Evolutionary conservation across 2,888 invertebrate genomes (phyloP).

Genomic region (Volucella inanis): DNA sequence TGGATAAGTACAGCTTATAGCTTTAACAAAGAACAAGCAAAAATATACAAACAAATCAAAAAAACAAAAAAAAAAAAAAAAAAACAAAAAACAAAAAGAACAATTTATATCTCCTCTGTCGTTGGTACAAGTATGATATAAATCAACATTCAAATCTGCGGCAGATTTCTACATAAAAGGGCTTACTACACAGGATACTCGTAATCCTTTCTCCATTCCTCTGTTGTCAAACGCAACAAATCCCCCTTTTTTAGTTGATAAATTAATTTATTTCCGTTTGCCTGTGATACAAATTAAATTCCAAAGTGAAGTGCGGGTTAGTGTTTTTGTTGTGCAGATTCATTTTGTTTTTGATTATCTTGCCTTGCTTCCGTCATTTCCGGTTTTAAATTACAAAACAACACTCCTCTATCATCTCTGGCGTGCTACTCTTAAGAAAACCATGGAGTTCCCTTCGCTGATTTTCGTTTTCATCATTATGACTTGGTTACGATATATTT

Average conservation of each 20-base stretch:
- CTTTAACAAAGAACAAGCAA: slow-evolving; percentile 31
- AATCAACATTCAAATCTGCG: slow-evolving; percentile 49
- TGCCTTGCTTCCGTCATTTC: slow-evolving; percentile 24
- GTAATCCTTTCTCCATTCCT: slow-evolving; percentile 18
- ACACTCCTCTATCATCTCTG: background rate
- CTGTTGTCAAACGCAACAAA: slow-evolving; percentile 59
- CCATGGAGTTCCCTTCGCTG: slow-evolving; percentile 75
- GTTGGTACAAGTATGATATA: slow-evolving; percentile 30
- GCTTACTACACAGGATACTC: slow-evolving; percentile 4
- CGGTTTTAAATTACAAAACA: slow-evolving; percentile 37
- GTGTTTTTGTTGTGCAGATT: background rate
- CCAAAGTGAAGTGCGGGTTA: slow-evolving; percentile 27
- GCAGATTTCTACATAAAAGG: slow-evolving; percentile 47
- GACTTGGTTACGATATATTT: slow-evolving; percentile 78
- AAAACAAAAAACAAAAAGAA: slow-evolving; percentile 18
- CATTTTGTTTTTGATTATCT: slow-evolving; percentile 1
- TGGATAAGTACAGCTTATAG: slow-evolving; percentile 53
- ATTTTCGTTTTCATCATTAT: slow-evolving; percentile 78
- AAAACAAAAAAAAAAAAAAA: slow-evolving; percentile 17
- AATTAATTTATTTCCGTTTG: slow-evolving; percentile 21
- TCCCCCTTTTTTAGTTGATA: slow-evolving; percentile 26
- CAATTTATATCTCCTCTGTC: slow-evolving; percentile 26
- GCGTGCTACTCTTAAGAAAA: slow-evolving; percentile 23
- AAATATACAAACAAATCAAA: slow-evolving; percentile 16
- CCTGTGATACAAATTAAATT: slow-evolving; percentile 41